phyloP scores from a whole-genome alignment of 2,113 vertebrate species.

The Felis catus region F.catus_Fca126_mat1.0 CM031425.1:32706501-32707000 shows the following conservation, averaged over 20 bases:
- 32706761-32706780: neutral
- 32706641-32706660: neutral
- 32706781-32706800: neutral
- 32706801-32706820: neutral
- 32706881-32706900: neutral
- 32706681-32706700: neutral
- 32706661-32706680: neutral
- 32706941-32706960: neutral
- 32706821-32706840: neutral
- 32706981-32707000: neutral
- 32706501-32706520: neutral
- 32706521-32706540: neutral
- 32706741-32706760: neutral
- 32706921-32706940: neutral
- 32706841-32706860: neutral
- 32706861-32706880: neutral
- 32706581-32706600: no score
- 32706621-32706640: neutral
- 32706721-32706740: neutral
- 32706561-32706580: neutral
- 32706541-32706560: neutral
- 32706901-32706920: neutral
- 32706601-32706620: neutral
- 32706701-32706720: neutral
- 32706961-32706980: neutral